A percentile compares a stretch with the other conserved stretches of the same genome.
Conservation (phyloP, 2,888 invertebrate genomes). For the Diaphora mendica region DNA sequence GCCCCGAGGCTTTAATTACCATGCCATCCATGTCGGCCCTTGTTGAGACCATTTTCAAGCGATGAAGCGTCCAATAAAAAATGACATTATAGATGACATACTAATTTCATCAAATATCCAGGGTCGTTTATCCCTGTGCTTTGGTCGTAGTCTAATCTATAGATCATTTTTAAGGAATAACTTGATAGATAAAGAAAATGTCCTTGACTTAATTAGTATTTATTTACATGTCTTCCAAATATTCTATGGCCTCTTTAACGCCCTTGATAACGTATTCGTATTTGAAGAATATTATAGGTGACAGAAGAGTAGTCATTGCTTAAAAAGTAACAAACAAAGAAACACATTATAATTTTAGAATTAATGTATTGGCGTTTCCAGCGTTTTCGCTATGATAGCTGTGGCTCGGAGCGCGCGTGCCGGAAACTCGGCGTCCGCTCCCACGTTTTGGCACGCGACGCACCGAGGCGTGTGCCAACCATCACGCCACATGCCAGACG, state of each 20-base stretch:
- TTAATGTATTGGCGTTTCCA: slow-evolving; percentile 36
- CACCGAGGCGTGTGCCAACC: slow-evolving; percentile 52
- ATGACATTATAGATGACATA: background rate
- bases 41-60: background rate
- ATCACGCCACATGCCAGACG: slow-evolving; percentile 36
- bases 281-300: background rate
- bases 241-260: background rate
- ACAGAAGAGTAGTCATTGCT: background rate
- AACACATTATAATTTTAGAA: background rate
- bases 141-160: background rate
- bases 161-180: background rate
- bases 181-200: background rate
- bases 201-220: too few species aligned
- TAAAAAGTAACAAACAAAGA: background rate
- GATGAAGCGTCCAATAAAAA: background rate
- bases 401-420: slow-evolving; percentile 58
- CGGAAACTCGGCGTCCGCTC: slow-evolving; percentile 76
- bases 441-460: slow-evolving; percentile 80
- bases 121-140: background rate
- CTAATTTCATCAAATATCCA: background rate
- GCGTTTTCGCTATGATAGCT: slow-evolving; percentile 26
- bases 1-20: too few species aligned
- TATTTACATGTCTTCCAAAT: background rate
- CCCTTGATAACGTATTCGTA: background rate
- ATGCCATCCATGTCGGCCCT: too few species aligned